Conservation (phyloP, 2,797 vertebrate genomes). For the Danio albolineatus region DNA sequence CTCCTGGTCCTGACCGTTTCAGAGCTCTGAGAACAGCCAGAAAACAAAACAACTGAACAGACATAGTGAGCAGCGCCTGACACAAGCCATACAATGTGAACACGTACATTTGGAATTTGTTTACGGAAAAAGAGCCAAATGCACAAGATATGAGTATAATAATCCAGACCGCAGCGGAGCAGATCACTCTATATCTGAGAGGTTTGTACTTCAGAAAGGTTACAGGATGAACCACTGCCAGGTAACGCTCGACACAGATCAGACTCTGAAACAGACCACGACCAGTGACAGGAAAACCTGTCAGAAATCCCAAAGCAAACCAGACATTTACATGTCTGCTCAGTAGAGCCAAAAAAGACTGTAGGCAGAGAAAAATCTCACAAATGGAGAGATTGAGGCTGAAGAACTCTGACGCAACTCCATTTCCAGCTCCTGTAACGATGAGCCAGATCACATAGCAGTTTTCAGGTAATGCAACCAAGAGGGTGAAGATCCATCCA, state of each 20-base stretch:
- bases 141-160: neutral
- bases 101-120: neutral
- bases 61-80: neutral
- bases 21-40: conserved; percentile 42
- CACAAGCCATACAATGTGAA: neutral
- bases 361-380: conserved; percentile 6
- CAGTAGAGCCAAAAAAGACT: neutral
- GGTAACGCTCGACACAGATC: neutral
- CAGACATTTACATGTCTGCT: neutral
- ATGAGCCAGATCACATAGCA: conserved; percentile 22
- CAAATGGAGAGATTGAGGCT: conserved; percentile 14
- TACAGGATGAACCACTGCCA: conserved; percentile 29
- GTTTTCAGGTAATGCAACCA: neutral
- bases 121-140: neutral
- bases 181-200: conserved; percentile 53
- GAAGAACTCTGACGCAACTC: conserved; percentile 29
- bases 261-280: conserved; percentile 42
- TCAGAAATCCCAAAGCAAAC: neutral
- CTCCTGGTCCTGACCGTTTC: conserved; percentile 20
- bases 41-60: conserved; percentile 31
- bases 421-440: conserved; percentile 10
- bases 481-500: neutral
- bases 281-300: neutral
- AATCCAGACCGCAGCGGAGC: conserved; percentile 18
- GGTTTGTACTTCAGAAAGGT: conserved; percentile 43